phyloP scores from a whole-genome alignment of 2,113 vertebrate genomes.

The Scopus umbretta region DNA sequence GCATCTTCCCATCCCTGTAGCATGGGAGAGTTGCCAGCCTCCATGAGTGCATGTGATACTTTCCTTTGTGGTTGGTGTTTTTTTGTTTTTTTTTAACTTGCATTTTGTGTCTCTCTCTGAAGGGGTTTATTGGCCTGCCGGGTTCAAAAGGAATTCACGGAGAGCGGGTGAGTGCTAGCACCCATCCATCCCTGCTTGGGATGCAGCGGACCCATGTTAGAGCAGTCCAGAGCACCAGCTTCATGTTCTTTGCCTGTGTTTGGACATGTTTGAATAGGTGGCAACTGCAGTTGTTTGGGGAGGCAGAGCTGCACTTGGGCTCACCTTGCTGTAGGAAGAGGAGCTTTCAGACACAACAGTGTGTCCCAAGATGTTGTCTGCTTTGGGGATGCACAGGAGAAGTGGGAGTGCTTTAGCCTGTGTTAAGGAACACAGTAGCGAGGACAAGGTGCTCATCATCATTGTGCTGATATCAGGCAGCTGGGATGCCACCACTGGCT shows the following conservation, averaged over 20 bases:
- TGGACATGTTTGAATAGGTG: background rate
- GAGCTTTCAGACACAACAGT: background rate
- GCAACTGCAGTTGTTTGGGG: background rate
- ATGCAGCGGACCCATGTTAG: rapidly evolving
- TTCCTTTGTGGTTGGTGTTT: background rate
- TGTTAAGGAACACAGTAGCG: background rate
- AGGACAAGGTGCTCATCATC: background rate
- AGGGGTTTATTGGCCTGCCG: slow-evolving; percentile 76
- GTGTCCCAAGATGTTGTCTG: background rate
- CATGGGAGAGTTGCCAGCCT: background rate
- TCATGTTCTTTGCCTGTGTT: rapidly evolving
- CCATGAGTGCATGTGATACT: rapidly evolving
- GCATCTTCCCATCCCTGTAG: background rate
- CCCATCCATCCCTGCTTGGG: background rate
- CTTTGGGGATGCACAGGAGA: background rate
- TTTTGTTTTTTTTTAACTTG: background rate
- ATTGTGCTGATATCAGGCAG: background rate
- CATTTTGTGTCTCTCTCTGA: background rate
- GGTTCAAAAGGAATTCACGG: slow-evolving; percentile 76
- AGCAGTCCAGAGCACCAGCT: background rate
- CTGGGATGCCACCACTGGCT: background rate
- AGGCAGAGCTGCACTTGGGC: background rate
- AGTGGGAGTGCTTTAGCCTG: background rate
- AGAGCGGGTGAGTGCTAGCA: slow-evolving; percentile 60
- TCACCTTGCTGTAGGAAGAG: background rate